Evolutionary conservation across 2,888 invertebrate species (phyloP).

Genomic region (Elmis aenea): DNA sequence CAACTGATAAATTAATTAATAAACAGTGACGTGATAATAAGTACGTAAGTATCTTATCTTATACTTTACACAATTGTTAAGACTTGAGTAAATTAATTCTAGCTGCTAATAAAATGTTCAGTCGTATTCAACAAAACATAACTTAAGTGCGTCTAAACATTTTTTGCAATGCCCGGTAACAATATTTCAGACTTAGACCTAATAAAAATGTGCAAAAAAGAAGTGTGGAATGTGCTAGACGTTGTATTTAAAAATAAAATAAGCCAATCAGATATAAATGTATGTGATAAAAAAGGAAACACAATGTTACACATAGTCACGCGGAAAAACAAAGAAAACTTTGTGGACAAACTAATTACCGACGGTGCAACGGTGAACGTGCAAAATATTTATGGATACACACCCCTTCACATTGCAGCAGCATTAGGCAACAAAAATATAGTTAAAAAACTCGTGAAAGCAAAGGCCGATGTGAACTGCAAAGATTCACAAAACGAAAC

Average conservation of each 20-base stretch:
- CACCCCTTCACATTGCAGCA: slow-evolving; percentile 12
- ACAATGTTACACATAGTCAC: slow-evolving; percentile 13
- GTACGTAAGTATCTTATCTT: too few relatives aligned
- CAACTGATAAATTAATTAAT: too few relatives aligned
- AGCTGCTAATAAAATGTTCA: too few relatives aligned
- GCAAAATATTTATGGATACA: slow-evolving; percentile 8
- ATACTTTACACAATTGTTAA: too few relatives aligned
- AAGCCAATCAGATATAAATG: too few relatives aligned
- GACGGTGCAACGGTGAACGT: slow-evolving; percentile 11
- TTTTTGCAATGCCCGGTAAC: too few relatives aligned
- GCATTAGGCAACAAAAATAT: slow-evolving; percentile 9
- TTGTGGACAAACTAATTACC: slow-evolving; percentile 12
- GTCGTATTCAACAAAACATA: too few relatives aligned
- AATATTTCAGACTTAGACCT: too few relatives aligned
- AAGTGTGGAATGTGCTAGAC: slow-evolving; percentile 13
- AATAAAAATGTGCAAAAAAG: slow-evolving; percentile 7
- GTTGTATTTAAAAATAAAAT: slow-evolving; percentile 12
- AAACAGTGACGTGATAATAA: too few relatives aligned
- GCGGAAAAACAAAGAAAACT: slow-evolving; percentile 7
- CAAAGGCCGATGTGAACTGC: slow-evolving; percentile 10
- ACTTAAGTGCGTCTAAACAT: too few relatives aligned
- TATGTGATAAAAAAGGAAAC: slow-evolving; percentile 9
- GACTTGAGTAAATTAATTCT: too few relatives aligned
- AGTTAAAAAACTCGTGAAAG: slow-evolving; percentile 6
- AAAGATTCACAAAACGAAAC: slow-evolving; percentile 10